A percentile compares a stretch with the other conserved stretches of the same genome.
These are phyloP conservation scores for Andrena dorsata DNA, from an alignment of 2,888 invertebrate genomes.

Conservation along the genomic window DNA sequence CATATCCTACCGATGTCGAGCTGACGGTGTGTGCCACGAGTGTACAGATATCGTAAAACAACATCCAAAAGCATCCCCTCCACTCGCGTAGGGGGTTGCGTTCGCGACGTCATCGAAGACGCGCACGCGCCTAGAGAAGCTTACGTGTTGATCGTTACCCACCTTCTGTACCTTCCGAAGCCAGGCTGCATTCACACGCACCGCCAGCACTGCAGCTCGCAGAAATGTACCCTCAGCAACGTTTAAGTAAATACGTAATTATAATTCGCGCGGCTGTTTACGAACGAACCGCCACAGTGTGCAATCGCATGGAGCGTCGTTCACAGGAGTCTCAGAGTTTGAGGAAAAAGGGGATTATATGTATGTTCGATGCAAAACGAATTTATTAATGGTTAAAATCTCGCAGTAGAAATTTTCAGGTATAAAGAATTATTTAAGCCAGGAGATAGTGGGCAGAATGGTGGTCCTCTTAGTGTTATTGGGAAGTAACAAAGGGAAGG, in stretches of 20 bases:
- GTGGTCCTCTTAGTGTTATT: no score
- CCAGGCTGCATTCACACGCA: slow-evolving; percentile 49
- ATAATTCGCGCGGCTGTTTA: no score
- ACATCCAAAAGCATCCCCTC: slow-evolving; percentile 62
- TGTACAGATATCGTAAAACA: slow-evolving; percentile 57
- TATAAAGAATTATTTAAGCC: no score
- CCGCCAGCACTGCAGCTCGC: not conserved
- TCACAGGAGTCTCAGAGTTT: no score
- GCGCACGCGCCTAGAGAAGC: slow-evolving; percentile 67
- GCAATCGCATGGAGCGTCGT: no score
- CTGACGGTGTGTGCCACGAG: slow-evolving; percentile 46
- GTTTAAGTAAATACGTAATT: not conserved
- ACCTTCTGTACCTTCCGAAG: slow-evolving; percentile 48
- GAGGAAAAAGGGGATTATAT: no score
- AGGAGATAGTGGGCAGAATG: no score
- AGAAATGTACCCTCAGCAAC: not conserved
- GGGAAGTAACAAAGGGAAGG: no score
- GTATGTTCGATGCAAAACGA: no score
- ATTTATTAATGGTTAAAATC: no score
- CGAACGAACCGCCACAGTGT: no score
- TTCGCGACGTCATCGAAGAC: slow-evolving; percentile 71
- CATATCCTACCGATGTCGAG: slow-evolving; percentile 55
- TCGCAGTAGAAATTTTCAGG: no score
- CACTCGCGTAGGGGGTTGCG: slow-evolving; percentile 53
- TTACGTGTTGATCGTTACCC: slow-evolving; percentile 79